phyloP scores from a whole-genome alignment of 1,140 invertebrate genomes.

The Heliconius melpomene region DNA sequence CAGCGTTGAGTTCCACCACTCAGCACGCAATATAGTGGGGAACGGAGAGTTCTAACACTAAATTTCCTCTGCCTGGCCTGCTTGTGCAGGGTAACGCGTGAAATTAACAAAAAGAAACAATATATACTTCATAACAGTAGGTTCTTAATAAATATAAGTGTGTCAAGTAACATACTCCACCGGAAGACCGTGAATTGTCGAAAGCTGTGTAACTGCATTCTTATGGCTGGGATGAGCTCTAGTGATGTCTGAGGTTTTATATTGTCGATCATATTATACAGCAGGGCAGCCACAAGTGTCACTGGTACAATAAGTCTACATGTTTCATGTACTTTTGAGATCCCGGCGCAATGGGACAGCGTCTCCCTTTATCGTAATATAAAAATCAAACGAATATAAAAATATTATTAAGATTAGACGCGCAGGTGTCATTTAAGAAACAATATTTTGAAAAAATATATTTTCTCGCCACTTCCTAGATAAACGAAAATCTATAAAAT shows the following conservation, averaged over 20 bases:
- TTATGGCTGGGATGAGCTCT: slow-evolving; percentile 9
- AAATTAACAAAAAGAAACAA: neutral
- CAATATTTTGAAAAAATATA: too few relatives aligned
- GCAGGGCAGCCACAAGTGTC: too few relatives aligned
- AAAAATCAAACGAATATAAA: too few relatives aligned
- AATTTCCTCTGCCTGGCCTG: neutral
- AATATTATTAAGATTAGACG: too few relatives aligned
- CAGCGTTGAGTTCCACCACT: neutral
- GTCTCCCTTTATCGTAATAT: too few relatives aligned
- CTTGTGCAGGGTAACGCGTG: neutral
- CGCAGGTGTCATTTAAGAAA: too few relatives aligned
- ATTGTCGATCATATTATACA: neutral
- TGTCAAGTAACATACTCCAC: slow-evolving; percentile 4
- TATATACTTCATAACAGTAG: neutral
- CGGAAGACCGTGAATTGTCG: slow-evolving; percentile 13
- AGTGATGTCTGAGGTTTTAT: neutral
- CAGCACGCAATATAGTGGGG: neutral
- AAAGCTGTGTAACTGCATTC: slow-evolving; percentile 16
- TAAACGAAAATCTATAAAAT: too few relatives aligned
- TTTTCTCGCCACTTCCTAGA: too few relatives aligned
- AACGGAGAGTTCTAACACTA: neutral
- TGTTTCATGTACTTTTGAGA: too few relatives aligned
- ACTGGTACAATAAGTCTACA: too few relatives aligned
- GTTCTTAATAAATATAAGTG: neutral
- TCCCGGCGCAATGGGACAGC: too few relatives aligned